Percentiles rank a stretch among this genome's conserved stretches.
phyloP scores from a whole-genome alignment of 2,113 vertebrate genomes.

The Scalopus aquaticus region DNA sequence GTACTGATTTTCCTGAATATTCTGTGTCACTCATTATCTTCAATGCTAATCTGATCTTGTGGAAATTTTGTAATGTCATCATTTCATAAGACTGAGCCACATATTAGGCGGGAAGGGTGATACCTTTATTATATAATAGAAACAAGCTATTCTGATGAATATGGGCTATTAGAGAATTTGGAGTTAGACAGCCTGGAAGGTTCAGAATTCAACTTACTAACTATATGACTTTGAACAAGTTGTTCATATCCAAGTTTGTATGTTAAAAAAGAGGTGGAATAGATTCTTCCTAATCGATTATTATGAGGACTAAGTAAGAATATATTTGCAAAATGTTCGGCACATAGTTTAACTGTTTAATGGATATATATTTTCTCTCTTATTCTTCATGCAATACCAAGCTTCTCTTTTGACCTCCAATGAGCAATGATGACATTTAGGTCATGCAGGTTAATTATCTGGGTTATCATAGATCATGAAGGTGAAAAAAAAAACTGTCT shows the following conservation, averaged over 20 bases:
- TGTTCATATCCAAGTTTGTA: neutral
- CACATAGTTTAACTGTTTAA: neutral
- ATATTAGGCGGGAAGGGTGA: neutral
- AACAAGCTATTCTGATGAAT: conserved; percentile 25
- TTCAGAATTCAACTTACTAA: neutral
- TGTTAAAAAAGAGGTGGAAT: neutral
- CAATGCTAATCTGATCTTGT: conserved; percentile 19
- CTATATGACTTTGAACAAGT: neutral
- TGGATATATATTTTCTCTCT: neutral
- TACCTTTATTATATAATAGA: neutral
- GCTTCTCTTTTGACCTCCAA: neutral
- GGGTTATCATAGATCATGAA: neutral
- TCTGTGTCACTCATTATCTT: conserved; percentile 33
- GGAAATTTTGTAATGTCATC: neutral
- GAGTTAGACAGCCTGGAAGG: neutral
- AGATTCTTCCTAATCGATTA: neutral
- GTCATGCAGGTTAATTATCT: neutral
- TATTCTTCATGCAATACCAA: neutral
- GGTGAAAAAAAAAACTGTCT: neutral
- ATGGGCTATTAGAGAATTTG: neutral
- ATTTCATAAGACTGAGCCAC: neutral
- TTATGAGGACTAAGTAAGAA: neutral
- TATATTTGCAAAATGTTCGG: neutral
- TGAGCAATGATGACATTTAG: neutral
- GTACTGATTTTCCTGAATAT: neutral